Evolutionary conservation across 1,140 invertebrate genomes (phyloP).

Genomic region (Melitaea cinxia): DNA sequence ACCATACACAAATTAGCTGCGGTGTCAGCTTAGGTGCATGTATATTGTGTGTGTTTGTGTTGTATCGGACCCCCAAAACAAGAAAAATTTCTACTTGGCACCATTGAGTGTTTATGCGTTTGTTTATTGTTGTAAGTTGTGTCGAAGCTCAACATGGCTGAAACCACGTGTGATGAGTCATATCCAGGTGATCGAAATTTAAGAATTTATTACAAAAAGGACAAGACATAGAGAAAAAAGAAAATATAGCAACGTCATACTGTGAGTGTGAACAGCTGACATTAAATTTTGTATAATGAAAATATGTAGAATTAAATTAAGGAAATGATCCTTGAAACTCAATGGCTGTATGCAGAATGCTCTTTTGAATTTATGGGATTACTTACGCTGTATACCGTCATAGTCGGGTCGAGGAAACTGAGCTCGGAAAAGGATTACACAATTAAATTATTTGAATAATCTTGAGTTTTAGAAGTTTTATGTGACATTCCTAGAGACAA

Average conservation of each 20-base stretch:
- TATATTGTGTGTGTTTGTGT: no score
- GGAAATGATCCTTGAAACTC: conserved; percentile 8
- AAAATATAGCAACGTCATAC: neutral
- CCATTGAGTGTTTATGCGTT: no score
- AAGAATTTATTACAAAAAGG: no score
- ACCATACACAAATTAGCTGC: no score
- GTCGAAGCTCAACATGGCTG: no score
- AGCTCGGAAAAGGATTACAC: neutral
- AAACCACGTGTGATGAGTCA: no score
- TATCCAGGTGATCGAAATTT: no score
- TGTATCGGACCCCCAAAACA: no score
- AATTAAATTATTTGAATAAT: conserved; percentile 7
- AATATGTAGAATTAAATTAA: conserved; percentile 7
- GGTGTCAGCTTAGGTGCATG: no score
- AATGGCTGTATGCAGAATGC: conserved; percentile 1
- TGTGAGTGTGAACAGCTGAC: conserved; percentile 2
- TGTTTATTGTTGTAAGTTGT: no score
- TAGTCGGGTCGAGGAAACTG: neutral
- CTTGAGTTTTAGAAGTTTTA: neutral
- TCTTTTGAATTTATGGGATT: conserved; percentile 6
- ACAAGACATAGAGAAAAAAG: no score
- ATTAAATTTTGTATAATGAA: neutral
- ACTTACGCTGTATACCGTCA: neutral
- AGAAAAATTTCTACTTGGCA: no score
- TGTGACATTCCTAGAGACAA: neutral